Conservation (phyloP, 2,888 invertebrate genomes). For the Camptogramma bilineatum region DNA sequence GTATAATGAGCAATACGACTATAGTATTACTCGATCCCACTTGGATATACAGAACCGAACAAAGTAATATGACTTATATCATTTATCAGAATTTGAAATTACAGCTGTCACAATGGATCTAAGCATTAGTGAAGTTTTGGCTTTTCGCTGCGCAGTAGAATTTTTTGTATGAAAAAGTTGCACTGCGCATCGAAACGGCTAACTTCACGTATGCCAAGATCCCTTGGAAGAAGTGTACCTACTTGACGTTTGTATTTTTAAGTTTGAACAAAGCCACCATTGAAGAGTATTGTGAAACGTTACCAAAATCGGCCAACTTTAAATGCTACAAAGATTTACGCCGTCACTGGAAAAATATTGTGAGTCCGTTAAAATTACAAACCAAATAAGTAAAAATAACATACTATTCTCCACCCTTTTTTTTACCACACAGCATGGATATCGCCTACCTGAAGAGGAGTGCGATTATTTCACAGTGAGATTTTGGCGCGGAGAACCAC, state of each 20-base stretch:
- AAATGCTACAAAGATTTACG: conserved; percentile 77
- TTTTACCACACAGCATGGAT: conserved; percentile 66
- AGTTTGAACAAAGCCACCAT: conserved; percentile 74
- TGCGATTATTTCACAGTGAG: conserved; percentile 63
- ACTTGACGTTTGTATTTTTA: conserved; percentile 37
- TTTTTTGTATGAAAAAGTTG: too few species aligned
- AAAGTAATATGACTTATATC: too few species aligned
- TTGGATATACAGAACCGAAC: too few species aligned
- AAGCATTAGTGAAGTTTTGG: too few species aligned
- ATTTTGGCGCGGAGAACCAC: conserved; percentile 78
- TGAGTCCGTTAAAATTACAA: conserved; percentile 50
- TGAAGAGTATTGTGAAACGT: conserved; percentile 58
- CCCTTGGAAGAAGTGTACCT: too few species aligned
- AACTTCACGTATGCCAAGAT: too few species aligned
- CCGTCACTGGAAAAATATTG: conserved; percentile 84
- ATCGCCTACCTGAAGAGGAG: conserved; percentile 72
- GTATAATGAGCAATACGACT: too few species aligned
- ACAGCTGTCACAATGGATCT: too few species aligned
- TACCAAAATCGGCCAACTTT: conserved; percentile 65
- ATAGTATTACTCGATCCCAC: neutral
- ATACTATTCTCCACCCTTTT: neutral
- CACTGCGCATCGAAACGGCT: too few species aligned
- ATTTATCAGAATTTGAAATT: too few species aligned
- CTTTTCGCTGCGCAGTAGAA: too few species aligned
- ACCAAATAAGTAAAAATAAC: neutral